Evolutionary conservation across 2,797 vertebrate genomes (phyloP).

Genomic region (Oreochromis mossambicus): DNA sequence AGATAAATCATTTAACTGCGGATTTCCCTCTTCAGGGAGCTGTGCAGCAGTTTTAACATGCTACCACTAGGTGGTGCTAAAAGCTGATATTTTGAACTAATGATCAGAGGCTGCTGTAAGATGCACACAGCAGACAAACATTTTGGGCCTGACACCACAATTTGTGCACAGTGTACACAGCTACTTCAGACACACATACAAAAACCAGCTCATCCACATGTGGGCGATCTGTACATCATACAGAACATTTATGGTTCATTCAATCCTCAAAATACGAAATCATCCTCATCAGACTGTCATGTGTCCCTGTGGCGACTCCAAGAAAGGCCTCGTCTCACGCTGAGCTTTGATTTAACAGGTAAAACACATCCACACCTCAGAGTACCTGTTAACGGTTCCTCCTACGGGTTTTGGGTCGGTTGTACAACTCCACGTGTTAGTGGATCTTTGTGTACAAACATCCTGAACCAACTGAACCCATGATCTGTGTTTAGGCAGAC

Average conservation of each 20-base stretch:
- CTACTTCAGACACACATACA: background rate
- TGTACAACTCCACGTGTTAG: background rate
- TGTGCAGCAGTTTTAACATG: background rate
- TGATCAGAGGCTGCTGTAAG: background rate
- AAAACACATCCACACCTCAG: background rate
- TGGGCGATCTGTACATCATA: slow-evolving; percentile 49
- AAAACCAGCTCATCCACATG: background rate
- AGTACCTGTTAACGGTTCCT: background rate
- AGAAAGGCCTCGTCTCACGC: background rate
- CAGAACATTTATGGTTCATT: slow-evolving; percentile 59
- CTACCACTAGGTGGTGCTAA: background rate
- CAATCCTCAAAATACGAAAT: slow-evolving; percentile 41
- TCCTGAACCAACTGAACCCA: background rate
- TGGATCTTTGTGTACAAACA: background rate
- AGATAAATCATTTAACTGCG: fast-evolving
- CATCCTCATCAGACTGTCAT: background rate
- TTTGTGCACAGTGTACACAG: background rate
- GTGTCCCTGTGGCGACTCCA: background rate
- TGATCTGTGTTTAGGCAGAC: background rate
- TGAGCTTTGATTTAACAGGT: slow-evolving; percentile 23
- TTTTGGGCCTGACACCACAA: background rate
- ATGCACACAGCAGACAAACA: background rate
- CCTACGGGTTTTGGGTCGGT: background rate
- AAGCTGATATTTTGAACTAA: background rate
- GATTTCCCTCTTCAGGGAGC: background rate